Percentiles rank a stretch among this genome's conserved stretches.
These are phyloP conservation scores for Alentia gelatinosa DNA, from an alignment of 2,888 invertebrate species.

Conservation along the genomic window DNA sequence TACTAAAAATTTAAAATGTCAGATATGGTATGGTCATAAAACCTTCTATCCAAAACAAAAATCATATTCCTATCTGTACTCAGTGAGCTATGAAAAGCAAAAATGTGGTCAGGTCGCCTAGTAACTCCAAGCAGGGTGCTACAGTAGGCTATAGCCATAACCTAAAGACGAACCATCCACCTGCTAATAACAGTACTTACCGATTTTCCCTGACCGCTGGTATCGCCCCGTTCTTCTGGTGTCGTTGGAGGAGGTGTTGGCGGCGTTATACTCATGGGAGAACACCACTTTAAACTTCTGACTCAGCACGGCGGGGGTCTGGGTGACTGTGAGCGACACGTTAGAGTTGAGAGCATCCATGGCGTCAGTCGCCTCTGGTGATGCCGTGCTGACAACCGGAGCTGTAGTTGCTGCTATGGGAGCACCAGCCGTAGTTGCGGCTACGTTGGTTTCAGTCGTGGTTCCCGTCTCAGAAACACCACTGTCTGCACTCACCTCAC, in stretches of 20 bases:
- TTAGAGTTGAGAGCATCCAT: background rate
- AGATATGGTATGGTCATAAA: too few species aligned
- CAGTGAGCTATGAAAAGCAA: too few species aligned
- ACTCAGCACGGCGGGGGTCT: slow-evolving; percentile 63
- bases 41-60: too few species aligned
- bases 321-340: background rate
- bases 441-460: background rate
- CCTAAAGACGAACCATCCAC: too few species aligned
- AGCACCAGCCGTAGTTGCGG: background rate
- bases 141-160: too few species aligned
- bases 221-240: slow-evolving; percentile 31
- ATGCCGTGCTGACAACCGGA: background rate
- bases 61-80: too few species aligned
- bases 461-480: too few species aligned
- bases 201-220: slow-evolving; percentile 72
- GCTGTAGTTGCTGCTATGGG: background rate
- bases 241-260: slow-evolving; percentile 36
- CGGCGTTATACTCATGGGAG: slow-evolving; percentile 60
- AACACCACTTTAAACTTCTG: slow-evolving; percentile 71
- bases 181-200: too few species aligned
- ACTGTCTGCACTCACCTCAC: background rate
- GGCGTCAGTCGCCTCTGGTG: background rate
- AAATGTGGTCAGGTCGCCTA: too few species aligned
- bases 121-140: too few species aligned
- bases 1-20: too few species aligned